These are phyloP conservation scores for Egretta garzetta DNA, from an alignment of 2,113 vertebrate genomes.

Conservation along the genomic window DNA sequence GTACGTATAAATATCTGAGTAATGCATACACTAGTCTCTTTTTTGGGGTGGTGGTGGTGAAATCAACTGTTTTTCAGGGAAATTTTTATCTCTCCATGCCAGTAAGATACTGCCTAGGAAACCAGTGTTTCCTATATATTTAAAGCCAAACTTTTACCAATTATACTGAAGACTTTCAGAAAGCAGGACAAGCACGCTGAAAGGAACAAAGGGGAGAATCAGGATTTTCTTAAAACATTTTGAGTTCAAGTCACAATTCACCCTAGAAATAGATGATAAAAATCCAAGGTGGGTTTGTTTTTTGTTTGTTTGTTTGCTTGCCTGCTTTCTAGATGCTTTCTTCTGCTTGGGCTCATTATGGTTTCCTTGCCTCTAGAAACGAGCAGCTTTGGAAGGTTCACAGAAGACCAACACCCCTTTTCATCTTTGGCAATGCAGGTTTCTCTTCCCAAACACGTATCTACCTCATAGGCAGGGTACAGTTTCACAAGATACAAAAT, in stretches of 20 bases:
- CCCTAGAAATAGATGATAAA: not conserved
- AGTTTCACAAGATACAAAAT: accelerated
- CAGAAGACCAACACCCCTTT: not conserved
- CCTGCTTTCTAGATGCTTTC: not conserved
- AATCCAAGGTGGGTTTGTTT: not conserved
- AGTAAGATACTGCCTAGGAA: not conserved
- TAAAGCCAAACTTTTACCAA: not conserved
- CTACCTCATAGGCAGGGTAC: not conserved
- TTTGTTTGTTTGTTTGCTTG: not conserved
- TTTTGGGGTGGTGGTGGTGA: too few species aligned
- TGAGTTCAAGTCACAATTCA: not conserved
- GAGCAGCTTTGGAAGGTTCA: not conserved
- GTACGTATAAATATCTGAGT: not conserved
- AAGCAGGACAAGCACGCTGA: not conserved
- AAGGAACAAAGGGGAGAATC: not conserved
- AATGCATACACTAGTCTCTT: not conserved
- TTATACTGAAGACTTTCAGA: not conserved
- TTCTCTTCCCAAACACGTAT: not conserved
- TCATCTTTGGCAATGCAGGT: not conserved
- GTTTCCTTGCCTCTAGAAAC: not conserved
- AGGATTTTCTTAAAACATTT: not conserved
- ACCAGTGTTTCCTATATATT: not conserved
- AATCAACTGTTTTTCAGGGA: not conserved
- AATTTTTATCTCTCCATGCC: not conserved
- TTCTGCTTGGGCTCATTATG: not conserved